Conservation (phyloP, 2,113 vertebrate species). For the Loxodonta africana region DNA sequence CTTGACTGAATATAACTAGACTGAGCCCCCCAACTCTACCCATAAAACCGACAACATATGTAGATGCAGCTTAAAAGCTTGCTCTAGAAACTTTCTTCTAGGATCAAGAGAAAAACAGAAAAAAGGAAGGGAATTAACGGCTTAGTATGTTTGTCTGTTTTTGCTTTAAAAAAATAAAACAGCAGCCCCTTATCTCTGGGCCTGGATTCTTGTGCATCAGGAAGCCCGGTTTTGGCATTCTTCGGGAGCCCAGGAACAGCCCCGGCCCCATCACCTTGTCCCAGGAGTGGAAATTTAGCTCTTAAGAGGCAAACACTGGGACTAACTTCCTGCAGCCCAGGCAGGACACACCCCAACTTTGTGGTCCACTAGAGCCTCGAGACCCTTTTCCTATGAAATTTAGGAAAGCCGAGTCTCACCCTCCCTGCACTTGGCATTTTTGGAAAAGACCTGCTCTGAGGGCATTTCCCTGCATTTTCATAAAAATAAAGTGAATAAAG, state of each 20-base stretch:
- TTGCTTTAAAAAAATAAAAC: not conserved
- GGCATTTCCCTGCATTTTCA: not conserved
- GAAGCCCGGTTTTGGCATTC: not conserved
- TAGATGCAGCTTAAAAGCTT: not conserved
- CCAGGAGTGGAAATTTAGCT: not conserved
- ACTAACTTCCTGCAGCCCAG: not conserved
- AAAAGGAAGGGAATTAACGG: not conserved
- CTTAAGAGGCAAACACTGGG: not conserved
- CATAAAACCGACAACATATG: not conserved
- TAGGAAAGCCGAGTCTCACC: not conserved
- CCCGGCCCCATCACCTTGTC: no score
- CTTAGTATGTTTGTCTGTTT: not conserved
- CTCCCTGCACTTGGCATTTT: not conserved
- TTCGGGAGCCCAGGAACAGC: not conserved
- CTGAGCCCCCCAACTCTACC: not conserved
- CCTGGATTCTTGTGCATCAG: not conserved
- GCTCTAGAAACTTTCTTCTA: not conserved
- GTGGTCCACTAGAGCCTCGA: not conserved
- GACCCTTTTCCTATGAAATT: not conserved
- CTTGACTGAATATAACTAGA: constrained; percentile 21
- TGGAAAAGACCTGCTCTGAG: not conserved
- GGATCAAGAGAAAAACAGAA: no score
- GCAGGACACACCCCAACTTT: not conserved
- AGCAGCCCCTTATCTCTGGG: not conserved
- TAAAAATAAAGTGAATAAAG: not conserved